Evolutionary conservation across 2,797 vertebrate species (phyloP).

Genomic region (Artibeus jamaicensis): DNA sequence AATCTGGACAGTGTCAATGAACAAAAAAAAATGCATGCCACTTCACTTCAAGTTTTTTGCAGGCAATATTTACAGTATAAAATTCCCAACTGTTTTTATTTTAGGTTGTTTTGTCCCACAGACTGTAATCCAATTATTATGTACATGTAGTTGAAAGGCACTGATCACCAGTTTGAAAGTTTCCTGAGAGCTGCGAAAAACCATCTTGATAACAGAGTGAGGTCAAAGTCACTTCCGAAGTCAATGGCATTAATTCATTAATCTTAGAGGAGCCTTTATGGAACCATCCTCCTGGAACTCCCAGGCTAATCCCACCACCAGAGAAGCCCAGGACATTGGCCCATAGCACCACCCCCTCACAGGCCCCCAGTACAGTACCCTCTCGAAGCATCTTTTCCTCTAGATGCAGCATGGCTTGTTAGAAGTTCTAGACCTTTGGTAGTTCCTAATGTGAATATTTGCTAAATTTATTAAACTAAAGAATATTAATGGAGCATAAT

Average conservation of each 20-base stretch:
- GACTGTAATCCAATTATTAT: neutral
- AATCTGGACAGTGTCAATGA: neutral
- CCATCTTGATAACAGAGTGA: neutral
- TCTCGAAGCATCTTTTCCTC: neutral
- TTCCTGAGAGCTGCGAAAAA: neutral
- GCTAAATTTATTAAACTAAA: neutral
- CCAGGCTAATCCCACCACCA: neutral
- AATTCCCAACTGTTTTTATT: neutral
- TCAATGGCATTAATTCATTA: neutral
- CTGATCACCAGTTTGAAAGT: neutral
- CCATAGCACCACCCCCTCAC: fast-evolving
- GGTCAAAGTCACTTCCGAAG: neutral
- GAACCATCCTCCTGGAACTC: neutral
- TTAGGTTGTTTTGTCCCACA: neutral
- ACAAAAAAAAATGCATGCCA: neutral
- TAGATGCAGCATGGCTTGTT: neutral
- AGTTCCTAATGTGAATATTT: neutral
- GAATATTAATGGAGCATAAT: neutral
- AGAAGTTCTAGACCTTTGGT: neutral
- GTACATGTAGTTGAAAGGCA: neutral
- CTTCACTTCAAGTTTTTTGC: neutral
- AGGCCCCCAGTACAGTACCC: fast-evolving
- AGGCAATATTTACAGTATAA: neutral
- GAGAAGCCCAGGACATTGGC: neutral
- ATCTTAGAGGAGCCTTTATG: neutral